Evolutionary conservation across 30 jellyfish, hydroid and myxozoan species (phyloP).

Genomic region (Cassiopea xamachana): DNA sequence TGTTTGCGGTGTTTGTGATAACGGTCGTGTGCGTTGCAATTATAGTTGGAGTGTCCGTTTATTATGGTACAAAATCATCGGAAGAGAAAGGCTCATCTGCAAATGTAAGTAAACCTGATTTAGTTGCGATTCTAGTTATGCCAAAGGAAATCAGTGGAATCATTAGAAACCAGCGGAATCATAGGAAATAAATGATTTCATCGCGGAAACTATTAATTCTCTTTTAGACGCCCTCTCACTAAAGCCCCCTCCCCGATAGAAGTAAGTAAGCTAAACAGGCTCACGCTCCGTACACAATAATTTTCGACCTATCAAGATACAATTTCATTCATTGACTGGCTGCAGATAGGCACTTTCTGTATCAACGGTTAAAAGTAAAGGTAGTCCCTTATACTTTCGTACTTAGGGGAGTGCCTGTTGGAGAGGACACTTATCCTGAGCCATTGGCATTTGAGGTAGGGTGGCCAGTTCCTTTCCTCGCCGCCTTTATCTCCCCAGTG

Average conservation of each 20-base stretch:
- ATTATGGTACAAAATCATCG: conserved; percentile 49
- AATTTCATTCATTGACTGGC: no score
- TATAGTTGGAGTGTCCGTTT: conserved; percentile 57
- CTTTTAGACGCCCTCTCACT: not conserved
- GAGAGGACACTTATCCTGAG: no score
- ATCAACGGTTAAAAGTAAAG: no score
- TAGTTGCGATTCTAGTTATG: not conserved
- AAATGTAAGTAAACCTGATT: not conserved
- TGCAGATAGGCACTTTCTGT: no score
- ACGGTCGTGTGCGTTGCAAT: conserved; percentile 42
- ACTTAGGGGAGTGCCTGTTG: no score
- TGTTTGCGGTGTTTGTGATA: conserved; percentile 24
- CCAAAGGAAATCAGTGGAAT: not conserved
- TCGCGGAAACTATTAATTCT: not conserved
- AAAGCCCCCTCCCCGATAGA: not conserved
- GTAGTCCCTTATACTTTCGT: no score
- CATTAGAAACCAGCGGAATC: not conserved
- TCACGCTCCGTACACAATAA: no score
- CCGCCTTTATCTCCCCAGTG: no score
- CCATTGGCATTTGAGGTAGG: no score
- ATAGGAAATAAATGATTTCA: not conserved
- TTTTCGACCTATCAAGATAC: no score
- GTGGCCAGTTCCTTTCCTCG: no score
- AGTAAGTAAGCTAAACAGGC: not conserved
- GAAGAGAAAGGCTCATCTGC: not conserved